These are phyloP conservation scores for Mechanitis messenoides DNA, from an alignment of 2,888 invertebrate species.

Conservation along the genomic window DNA sequence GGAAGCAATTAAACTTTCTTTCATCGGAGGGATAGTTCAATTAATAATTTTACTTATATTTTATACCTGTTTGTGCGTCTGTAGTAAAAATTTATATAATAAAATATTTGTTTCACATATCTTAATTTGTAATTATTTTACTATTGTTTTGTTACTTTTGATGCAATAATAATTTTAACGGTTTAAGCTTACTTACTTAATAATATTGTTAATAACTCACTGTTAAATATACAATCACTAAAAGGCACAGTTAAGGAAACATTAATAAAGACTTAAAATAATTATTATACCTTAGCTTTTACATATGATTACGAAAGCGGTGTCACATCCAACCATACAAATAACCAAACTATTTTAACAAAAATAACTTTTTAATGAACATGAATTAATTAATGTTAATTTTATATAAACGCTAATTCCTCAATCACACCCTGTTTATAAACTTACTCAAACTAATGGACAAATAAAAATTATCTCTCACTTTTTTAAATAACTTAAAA, in stretches of 20 bases:
- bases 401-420: not conserved
- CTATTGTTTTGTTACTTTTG: too few relatives aligned
- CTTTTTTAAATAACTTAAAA: slow-evolving; percentile 9
- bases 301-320: slow-evolving; percentile 18
- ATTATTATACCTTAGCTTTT: slow-evolving; percentile 20
- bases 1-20: not conserved
- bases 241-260: slow-evolving; percentile 26
- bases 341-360: slow-evolving; percentile 2
- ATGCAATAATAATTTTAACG: too few relatives aligned
- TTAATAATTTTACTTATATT: not conserved
- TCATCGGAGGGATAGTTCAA: not conserved
- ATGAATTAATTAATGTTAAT: too few relatives aligned
- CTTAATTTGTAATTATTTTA: too few relatives aligned
- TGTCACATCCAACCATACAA: slow-evolving; percentile 6
- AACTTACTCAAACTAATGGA: slow-evolving; percentile 17
- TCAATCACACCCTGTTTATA: slow-evolving; percentile 12
- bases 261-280: slow-evolving; percentile 17
- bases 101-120: too few relatives aligned
- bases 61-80: not conserved
- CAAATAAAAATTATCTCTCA: slow-evolving; percentile 9
- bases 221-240: slow-evolving; percentile 12
- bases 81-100: too few relatives aligned
- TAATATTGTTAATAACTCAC: not conserved
- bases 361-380: too few relatives aligned
- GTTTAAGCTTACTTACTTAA: not conserved